Conservation (phyloP, 2,797 vertebrate species). For the Tiaroga cobitis region DNA sequence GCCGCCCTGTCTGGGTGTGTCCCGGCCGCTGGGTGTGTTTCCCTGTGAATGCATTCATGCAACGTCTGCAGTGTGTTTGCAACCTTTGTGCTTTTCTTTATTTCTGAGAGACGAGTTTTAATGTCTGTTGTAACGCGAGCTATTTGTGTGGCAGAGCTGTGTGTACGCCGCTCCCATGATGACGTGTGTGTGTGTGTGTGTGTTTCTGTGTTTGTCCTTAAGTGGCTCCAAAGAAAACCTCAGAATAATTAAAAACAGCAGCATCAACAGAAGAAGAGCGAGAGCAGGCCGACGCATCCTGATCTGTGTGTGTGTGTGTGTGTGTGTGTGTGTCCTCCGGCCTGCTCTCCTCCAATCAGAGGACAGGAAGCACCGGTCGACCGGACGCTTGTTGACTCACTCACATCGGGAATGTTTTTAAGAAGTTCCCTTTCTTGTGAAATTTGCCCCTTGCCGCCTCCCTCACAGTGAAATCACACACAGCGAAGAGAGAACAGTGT, state of each 20-base stretch:
- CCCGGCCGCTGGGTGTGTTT: conserved; percentile 49
- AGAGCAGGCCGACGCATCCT: not conserved
- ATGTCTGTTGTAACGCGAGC: not conserved
- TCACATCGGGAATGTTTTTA: conserved; percentile 20
- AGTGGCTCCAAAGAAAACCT: conserved; percentile 19
- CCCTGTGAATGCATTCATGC: not conserved
- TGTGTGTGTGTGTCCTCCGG: conserved; percentile 35
- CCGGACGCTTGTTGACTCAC: conserved; percentile 70
- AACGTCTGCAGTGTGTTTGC: not conserved
- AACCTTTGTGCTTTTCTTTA: not conserved
- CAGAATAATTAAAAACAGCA: conserved; percentile 5
- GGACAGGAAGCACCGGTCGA: conserved; percentile 70
- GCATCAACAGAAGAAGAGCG: not conserved
- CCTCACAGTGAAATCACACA: not conserved
- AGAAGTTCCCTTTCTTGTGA: conserved; percentile 8
- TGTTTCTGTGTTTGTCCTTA: conserved; percentile 17
- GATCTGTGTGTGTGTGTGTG: too few species aligned
- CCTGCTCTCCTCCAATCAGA: conserved; percentile 60
- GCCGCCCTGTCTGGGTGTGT: conserved; percentile 26
- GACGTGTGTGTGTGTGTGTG: too few species aligned
- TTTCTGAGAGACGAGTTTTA: not conserved
- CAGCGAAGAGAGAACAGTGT: not conserved
- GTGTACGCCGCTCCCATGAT: not conserved
- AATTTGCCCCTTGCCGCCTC: not conserved
- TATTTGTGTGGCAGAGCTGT: not conserved